phyloP scores from a whole-genome alignment of 1,140 invertebrate genomes.

The Aleiodes sp. region DNA sequence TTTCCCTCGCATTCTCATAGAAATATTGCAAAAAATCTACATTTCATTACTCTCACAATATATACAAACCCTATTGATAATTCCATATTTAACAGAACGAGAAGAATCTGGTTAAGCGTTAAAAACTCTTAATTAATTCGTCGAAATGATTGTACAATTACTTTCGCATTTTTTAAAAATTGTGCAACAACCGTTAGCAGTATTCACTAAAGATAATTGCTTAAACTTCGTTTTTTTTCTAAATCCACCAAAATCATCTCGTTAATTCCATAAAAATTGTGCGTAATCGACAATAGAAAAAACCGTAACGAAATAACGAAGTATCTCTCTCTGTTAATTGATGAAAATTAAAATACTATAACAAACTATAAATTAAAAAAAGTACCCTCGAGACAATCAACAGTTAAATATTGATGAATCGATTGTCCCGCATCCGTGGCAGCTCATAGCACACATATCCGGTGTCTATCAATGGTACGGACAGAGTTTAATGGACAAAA shows the following conservation, averaged over 20 bases:
- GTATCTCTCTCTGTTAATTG: not conserved
- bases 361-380: not conserved
- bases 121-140: not conserved
- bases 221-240: not conserved
- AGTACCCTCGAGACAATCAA: not conserved
- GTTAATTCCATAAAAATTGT: not conserved
- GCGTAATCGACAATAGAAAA: constrained; percentile 22
- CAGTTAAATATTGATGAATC: constrained; percentile 15
- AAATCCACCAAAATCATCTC: not conserved
- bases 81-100: not conserved
- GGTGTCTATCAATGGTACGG: constrained; percentile 37
- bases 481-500: constrained; percentile 40
- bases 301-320: constrained; percentile 1
- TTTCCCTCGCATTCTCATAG: no score
- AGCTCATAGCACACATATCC: constrained; percentile 32
- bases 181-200: not conserved
- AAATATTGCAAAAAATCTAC: no score
- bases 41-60: no score
- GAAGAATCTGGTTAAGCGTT: not conserved
- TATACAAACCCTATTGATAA: no score
- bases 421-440: constrained; percentile 22
- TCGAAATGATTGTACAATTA: not conserved
- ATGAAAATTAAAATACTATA: not conserved
- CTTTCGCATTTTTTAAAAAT: not conserved
- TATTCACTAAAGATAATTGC: no score